Conservation (phyloP, 2,113 vertebrate species). For the Ageneiosus marmoratus region DNA sequence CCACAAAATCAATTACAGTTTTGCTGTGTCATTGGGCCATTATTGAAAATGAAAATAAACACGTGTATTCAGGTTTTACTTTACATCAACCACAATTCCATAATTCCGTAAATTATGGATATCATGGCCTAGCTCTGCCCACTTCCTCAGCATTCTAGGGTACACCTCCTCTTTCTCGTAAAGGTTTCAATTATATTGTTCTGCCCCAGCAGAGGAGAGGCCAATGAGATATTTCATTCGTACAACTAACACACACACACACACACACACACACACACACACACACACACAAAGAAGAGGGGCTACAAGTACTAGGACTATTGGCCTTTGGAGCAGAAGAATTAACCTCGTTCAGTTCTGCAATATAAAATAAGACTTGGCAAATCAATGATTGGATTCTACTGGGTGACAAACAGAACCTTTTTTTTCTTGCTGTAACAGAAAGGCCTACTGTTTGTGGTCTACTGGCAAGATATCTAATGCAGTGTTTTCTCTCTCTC, state of each 20-base stretch:
- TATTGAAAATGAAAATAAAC: conserved; percentile 58
- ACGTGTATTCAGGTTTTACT: conserved; percentile 52
- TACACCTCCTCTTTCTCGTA: conserved; percentile 43
- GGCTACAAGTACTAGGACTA: not conserved
- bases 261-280: conserved; percentile 10
- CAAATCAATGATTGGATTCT: conserved; percentile 29
- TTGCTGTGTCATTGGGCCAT: conserved; percentile 53
- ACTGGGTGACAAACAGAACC: not conserved
- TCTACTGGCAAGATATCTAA: not conserved
- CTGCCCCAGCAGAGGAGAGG: conserved; percentile 37
- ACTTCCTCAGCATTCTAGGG: conserved; percentile 16
- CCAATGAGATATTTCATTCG: conserved; percentile 45
- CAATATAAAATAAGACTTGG: not conserved
- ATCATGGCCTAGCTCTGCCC: conserved; percentile 38
- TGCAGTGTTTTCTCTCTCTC: too few relatives aligned
- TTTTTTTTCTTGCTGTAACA: not conserved
- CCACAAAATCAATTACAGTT: conserved; percentile 48
- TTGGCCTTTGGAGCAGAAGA: conserved; percentile 4
- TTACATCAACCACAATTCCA: conserved; percentile 54
- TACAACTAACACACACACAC: conserved; percentile 13
- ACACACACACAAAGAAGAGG: not conserved
- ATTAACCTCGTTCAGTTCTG: conserved; percentile 25
- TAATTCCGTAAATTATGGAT: conserved; percentile 57
- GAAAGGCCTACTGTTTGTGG: not conserved
- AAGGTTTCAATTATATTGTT: conserved; percentile 50